phyloP scores from a whole-genome alignment of 2,888 invertebrate genomes.

The Muscina levida region DNA sequence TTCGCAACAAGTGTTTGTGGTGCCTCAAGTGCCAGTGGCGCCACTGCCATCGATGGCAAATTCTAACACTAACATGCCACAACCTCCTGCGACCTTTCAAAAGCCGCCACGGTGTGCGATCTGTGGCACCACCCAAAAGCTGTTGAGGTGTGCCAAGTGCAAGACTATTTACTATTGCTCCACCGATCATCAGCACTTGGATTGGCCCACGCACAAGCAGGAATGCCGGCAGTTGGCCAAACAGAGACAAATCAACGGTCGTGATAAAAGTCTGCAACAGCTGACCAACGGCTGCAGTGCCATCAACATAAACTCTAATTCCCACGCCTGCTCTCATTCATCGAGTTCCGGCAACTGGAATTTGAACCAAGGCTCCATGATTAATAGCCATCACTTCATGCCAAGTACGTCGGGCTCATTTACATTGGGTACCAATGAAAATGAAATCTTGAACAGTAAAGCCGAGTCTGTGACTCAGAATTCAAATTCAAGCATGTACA shows the following conservation, averaged over 20 bases:
- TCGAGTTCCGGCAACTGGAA: slow-evolving; percentile 68
- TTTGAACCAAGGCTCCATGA: slow-evolving; percentile 66
- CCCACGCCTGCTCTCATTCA: not conserved
- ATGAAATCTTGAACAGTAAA: slow-evolving; percentile 68
- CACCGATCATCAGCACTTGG: slow-evolving; percentile 88
- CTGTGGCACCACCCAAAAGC: slow-evolving; percentile 76
- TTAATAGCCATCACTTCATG: slow-evolving; percentile 36
- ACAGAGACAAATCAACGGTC: slow-evolving; percentile 70
- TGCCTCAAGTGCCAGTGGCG: slow-evolving; percentile 18
- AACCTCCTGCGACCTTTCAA: slow-evolving; percentile 22
- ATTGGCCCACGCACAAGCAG: slow-evolving; percentile 89
- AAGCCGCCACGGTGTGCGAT: slow-evolving; percentile 70
- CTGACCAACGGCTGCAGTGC: slow-evolving; percentile 64
- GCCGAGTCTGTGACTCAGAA: slow-evolving; percentile 66
- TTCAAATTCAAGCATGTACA: slow-evolving; percentile 57
- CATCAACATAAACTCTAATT: slow-evolving; percentile 66
- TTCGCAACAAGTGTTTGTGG: slow-evolving; percentile 54
- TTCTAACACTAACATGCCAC: slow-evolving; percentile 32
- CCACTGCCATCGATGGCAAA: not conserved
- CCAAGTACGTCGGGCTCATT: slow-evolving; percentile 58
- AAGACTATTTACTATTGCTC: slow-evolving; percentile 88
- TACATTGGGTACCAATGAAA: slow-evolving; percentile 68
- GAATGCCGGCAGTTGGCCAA: slow-evolving; percentile 81
- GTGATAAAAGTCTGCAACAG: slow-evolving; percentile 69
- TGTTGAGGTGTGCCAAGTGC: slow-evolving; percentile 88